Percentiles rank a stretch among this genome's conserved stretches.
phyloP scores from a whole-genome alignment of 2,888 invertebrate species.

The Cerceris rybyensis region DNA sequence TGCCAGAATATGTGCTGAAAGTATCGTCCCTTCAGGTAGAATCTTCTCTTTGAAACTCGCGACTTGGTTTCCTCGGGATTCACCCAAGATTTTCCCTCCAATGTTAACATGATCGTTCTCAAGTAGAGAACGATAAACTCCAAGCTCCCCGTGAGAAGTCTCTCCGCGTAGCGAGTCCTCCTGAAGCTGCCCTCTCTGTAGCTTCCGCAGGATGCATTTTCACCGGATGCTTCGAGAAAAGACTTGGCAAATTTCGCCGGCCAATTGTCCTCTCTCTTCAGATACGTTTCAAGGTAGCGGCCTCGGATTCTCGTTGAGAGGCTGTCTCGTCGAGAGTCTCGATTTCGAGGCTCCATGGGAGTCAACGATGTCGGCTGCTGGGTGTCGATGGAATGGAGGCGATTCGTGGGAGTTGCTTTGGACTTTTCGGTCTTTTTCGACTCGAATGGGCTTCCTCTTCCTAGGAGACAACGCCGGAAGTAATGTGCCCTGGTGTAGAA shows the following conservation, averaged over 20 bases:
- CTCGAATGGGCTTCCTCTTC: constrained; percentile 6
- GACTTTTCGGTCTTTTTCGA: constrained; percentile 19
- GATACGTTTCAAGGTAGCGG: constrained; percentile 51
- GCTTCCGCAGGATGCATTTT: neutral
- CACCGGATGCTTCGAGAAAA: constrained; percentile 23
- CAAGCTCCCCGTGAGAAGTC: constrained; percentile 34
- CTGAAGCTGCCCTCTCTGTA: constrained; percentile 18
- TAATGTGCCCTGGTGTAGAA: constrained; percentile 44
- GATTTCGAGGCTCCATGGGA: constrained; percentile 8
- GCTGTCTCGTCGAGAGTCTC: constrained; percentile 13
- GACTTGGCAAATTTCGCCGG: constrained; percentile 19
- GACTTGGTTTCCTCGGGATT: neutral
- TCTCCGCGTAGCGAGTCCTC: constrained; percentile 54
- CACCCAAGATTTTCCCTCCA: neutral
- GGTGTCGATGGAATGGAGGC: neutral
- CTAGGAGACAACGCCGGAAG: constrained; percentile 30
- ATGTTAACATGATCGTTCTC: constrained; percentile 1
- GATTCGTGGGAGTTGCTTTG: constrained; percentile 20
- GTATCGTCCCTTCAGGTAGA: constrained; percentile 49
- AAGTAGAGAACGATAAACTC: constrained; percentile 25
- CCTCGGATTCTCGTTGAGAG: constrained; percentile 36
- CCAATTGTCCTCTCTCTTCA: constrained; percentile 42
- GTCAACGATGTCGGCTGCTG: neutral
- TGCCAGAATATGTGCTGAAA: constrained; percentile 41
- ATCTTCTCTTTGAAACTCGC: constrained; percentile 25